Conservation (phyloP, 2,888 invertebrate genomes). For the Lamellibrachia columna region DNA sequence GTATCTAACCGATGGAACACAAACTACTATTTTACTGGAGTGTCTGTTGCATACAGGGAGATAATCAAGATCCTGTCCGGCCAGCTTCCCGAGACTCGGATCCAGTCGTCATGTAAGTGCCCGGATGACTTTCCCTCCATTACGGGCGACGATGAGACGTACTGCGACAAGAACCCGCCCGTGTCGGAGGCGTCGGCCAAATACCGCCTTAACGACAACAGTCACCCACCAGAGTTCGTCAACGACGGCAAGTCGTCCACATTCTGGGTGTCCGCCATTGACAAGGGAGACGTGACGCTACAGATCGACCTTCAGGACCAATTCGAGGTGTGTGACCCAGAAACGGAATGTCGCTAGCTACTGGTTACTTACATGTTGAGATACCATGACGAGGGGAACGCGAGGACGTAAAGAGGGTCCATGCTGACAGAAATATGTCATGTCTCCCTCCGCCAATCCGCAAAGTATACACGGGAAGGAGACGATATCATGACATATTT, state of each 20-base stretch:
- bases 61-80: conserved; percentile 28
- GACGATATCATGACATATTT: no score
- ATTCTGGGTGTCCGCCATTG: conserved; percentile 28
- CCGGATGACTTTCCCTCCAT: conserved; percentile 24
- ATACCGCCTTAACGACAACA: conserved; percentile 16
- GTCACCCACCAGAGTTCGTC: conserved; percentile 30
- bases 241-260: conserved; percentile 35
- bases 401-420: no score
- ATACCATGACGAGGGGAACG: neutral
- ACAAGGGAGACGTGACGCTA: neutral
- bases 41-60: conserved; percentile 24
- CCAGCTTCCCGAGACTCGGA: conserved; percentile 24
- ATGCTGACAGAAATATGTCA: no score
- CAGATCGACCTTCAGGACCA: conserved; percentile 22
- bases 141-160: conserved; percentile 26
- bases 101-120: conserved; percentile 30
- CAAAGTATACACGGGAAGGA: no score
- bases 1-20: neutral
- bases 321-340: conserved; percentile 27
- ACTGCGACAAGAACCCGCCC: conserved; percentile 20
- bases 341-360: neutral
- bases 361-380: neutral
- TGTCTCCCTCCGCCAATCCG: no score
- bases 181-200: neutral
- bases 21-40: neutral